Evolutionary conservation across 1,140 invertebrate genomes (phyloP), one percentile per base, ranked within the genome.

Genomic region (Papilio helenus): DNA sequence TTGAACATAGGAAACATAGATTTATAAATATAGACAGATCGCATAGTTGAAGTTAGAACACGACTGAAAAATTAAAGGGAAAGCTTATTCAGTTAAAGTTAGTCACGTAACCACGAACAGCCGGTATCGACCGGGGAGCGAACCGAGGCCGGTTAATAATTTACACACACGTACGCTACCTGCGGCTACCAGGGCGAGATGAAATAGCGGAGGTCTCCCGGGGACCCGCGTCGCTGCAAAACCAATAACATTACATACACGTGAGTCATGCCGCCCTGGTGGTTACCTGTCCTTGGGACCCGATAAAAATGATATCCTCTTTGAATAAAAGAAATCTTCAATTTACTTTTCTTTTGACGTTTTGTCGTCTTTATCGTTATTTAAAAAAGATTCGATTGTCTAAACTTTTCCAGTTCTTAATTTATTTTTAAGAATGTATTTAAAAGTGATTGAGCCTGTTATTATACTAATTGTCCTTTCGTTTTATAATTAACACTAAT

Each of bases 181-280:
- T 87, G 84, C 81, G 84, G 83, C 81, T 88, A 89, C 88, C 80
- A 87, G 86, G 83, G 82, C 73, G 79, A 85, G 84, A 90, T 91
- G 88, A 90, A 90, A 86, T 87, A 88, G 84, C 88, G 84, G 83
- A 83, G 87, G 83, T 88, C 91, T 90, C 89, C 29, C 51, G 81
- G 83, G 88, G 85, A 71, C 81, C 82, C 80, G 68, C 82, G 73
- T 80, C 85, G 84, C 80, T 85, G 85, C 81, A 89, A 89, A 91
- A 90, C 88, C 90, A 90, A 92, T 91, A 89, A 88, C 89, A 91
- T 93, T 91, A 91, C 84, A 83, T 84, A 76, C 77, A 83, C 81
- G 82, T 85, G 84, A 74, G 81, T 78, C 83, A 80, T 81, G 81
- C 72, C 85, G 68, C 79, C 84, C 84, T 87, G 81, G 85, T 89